A percentile compares a stretch with the other conserved stretches of the same genome.
Conservation (phyloP, 2,113 vertebrate species). For the Bubalus kerabau region DNA sequence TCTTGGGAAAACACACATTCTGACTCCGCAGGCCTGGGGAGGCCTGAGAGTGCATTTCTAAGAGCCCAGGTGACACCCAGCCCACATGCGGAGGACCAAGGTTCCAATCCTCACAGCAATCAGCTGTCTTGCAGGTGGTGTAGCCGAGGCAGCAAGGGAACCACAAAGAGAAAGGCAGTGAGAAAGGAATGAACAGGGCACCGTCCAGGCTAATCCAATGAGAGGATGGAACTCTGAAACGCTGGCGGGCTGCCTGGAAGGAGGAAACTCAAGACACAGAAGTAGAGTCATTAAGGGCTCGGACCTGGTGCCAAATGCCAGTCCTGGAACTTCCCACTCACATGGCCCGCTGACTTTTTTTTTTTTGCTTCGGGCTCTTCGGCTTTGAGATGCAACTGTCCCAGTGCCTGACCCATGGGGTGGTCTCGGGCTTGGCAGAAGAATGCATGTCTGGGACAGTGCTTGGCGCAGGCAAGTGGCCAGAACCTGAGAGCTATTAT, state of each 20-base stretch:
- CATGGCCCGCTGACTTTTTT: neutral
- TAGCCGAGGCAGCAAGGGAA: neutral
- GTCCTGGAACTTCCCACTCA: neutral
- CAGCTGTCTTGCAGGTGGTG: neutral
- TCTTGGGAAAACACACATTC: neutral
- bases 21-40: neutral
- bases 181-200: neutral
- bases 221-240: neutral
- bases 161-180: neutral
- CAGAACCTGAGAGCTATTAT: neutral
- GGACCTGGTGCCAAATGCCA: neutral
- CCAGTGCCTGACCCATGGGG: neutral
- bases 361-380: neutral
- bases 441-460: neutral
- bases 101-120: neutral
- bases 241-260: neutral
- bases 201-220: neutral
- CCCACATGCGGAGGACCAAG: neutral
- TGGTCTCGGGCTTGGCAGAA: neutral
- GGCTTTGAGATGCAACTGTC: neutral
- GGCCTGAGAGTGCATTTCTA: neutral
- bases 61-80: neutral
- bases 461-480: neutral
- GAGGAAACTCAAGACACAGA: neutral
- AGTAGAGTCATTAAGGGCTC: neutral